Evolutionary conservation across 1,140 invertebrate species (phyloP).

Genomic region (Thalassaphorura encarpata): DNA sequence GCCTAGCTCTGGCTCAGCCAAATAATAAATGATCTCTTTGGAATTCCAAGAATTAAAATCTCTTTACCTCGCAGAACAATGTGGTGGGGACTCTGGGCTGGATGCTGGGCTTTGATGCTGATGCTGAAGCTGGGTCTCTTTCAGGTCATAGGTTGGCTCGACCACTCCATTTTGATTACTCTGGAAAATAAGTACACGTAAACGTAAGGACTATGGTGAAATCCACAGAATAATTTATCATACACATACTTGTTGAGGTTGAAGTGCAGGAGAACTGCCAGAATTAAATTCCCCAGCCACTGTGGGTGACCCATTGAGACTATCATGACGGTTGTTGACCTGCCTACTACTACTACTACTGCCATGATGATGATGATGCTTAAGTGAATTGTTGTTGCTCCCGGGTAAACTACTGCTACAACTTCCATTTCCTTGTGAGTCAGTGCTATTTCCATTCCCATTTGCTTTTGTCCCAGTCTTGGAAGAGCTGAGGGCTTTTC

Average conservation of each 20-base stretch:
- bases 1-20: neutral
- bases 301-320: too few relatives aligned
- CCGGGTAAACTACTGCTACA: slow-evolving; percentile 21
- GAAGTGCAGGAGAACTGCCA: too few relatives aligned
- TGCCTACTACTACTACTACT: too few relatives aligned
- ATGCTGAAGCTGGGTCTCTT: slow-evolving; percentile 32
- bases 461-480: slow-evolving; percentile 40
- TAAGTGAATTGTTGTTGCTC: slow-evolving; percentile 30
- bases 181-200: slow-evolving; percentile 12
- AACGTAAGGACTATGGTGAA: too few relatives aligned
- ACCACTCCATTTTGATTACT: slow-evolving; percentile 24
- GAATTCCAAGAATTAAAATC: neutral
- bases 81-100: slow-evolving; percentile 48
- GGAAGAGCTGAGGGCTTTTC: slow-evolving; percentile 49
- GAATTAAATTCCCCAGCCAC: too few relatives aligned
- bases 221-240: too few relatives aligned
- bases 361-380: slow-evolving; percentile 15
- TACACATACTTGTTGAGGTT: too few relatives aligned
- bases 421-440: slow-evolving; percentile 19
- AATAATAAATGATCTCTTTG: neutral
- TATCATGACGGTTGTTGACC: too few relatives aligned
- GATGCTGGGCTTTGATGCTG: slow-evolving; percentile 43
- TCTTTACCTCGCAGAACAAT: slow-evolving; percentile 38
- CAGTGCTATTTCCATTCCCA: slow-evolving; percentile 36
- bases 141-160: slow-evolving; percentile 16